phyloP scores from a whole-genome alignment of 2,113 vertebrate genomes.

The Opisthocomus hoazin region DNA sequence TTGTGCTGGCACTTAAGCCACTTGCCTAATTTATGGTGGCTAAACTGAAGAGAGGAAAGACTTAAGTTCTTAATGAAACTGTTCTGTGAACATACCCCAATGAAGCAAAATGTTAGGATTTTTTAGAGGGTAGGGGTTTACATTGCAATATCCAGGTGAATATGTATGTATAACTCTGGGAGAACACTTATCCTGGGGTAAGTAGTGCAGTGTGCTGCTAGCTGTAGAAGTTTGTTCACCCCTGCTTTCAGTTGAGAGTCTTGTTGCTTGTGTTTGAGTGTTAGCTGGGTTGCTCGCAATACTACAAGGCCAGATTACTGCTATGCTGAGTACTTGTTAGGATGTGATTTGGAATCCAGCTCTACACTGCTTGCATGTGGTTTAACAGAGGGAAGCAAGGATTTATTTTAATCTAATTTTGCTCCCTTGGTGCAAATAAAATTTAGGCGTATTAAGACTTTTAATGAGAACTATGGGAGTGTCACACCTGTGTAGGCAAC shows the following conservation, averaged over 20 bases:
- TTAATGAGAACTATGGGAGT: background rate
- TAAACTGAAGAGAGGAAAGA: background rate
- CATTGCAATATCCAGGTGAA: background rate
- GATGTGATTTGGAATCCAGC: background rate
- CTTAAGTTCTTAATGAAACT: background rate
- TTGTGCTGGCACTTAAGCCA: background rate
- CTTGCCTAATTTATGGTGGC: background rate
- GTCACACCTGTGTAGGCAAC: background rate
- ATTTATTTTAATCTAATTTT: background rate
- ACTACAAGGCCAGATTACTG: background rate
- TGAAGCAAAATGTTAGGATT: background rate
- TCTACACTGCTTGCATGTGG: background rate
- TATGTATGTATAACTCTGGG: background rate
- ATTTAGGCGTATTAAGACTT: no score
- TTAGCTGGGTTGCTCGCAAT: background rate
- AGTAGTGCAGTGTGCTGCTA: background rate
- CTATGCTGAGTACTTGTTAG: background rate
- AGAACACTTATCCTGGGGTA: background rate
- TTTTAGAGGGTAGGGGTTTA: background rate
- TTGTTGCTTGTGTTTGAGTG: background rate
- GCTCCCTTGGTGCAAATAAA: background rate
- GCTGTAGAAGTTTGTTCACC: accelerated
- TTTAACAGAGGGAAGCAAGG: background rate
- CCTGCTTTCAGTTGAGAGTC: background rate
- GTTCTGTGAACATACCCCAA: background rate